phyloP scores from a whole-genome alignment of 2,888 invertebrate genomes.

The Myopa testacea region DNA sequence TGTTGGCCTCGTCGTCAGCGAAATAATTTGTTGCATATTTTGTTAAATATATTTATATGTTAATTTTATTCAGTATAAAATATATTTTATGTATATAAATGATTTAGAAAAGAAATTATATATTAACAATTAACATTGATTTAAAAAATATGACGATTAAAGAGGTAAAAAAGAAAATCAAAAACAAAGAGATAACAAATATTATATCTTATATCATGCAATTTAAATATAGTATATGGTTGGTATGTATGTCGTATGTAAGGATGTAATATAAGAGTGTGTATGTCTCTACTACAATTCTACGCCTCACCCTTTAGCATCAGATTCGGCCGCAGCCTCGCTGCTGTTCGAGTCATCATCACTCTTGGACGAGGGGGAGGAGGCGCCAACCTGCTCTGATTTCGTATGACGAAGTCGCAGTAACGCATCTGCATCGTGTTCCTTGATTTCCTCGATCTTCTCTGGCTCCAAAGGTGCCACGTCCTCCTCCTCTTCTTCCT shows the following conservation, averaged over 20 bases:
- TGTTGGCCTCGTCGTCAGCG: too few relatives aligned
- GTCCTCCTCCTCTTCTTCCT: constrained; percentile 75
- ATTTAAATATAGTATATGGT: too few relatives aligned
- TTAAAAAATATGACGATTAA: background rate
- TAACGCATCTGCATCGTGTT: constrained; percentile 65
- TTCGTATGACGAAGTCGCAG: constrained; percentile 54
- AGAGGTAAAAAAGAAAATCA: background rate
- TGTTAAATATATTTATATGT: background rate
- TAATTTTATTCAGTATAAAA: constrained; percentile 18
- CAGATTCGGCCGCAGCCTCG: constrained; percentile 51
- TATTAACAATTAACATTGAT: constrained; percentile 15
- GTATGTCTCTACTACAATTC: constrained; percentile 6
- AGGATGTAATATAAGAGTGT: background rate
- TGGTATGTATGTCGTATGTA: constrained; percentile 3
- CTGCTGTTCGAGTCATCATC: constrained; percentile 51
- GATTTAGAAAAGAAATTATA: constrained; percentile 7
- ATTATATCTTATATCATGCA: too few relatives aligned
- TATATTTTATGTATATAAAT: background rate
- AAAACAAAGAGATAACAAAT: constrained; percentile 10
- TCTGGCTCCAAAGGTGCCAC: constrained; percentile 64
- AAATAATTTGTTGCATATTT: background rate
- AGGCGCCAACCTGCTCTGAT: constrained; percentile 52
- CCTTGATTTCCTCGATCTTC: constrained; percentile 65
- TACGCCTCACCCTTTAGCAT: constrained; percentile 63
- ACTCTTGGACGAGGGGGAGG: constrained; percentile 38